Evolutionary conservation across 2,888 invertebrate species (phyloP).

Genomic region (Sipha maydis): DNA sequence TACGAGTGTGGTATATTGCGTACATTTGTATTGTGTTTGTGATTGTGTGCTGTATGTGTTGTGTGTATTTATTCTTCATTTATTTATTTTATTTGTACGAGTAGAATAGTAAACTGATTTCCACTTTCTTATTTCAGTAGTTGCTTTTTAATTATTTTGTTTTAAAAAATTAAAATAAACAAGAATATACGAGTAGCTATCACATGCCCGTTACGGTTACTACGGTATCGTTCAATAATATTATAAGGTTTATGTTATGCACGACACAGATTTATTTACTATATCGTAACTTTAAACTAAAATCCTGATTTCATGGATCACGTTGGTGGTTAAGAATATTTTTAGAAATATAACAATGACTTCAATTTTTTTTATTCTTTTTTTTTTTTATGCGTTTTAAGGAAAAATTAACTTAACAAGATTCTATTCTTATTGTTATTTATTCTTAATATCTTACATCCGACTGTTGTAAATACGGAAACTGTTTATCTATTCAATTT

Average conservation of each 20-base stretch:
- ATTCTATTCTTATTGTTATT: neutral
- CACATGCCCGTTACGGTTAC: no score
- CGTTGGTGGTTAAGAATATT: neutral
- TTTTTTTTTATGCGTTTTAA: neutral
- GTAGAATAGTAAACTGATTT: no score
- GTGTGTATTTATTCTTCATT: neutral
- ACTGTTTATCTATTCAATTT: neutral
- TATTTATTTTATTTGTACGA: no score
- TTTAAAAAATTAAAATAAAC: neutral
- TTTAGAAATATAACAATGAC: neutral
- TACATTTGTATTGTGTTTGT: neutral
- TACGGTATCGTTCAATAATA: no score
- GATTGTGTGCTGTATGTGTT: no score
- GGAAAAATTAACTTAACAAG: neutral
- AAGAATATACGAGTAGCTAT: no score
- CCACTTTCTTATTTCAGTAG: constrained; percentile 12
- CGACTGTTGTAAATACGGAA: constrained; percentile 13
- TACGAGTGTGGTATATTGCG: neutral
- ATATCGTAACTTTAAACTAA: neutral
- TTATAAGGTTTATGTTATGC: no score
- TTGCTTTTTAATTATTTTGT: neutral
- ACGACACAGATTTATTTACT: no score
- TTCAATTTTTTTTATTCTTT: neutral
- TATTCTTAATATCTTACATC: neutral
- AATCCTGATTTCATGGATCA: neutral